Evolutionary conservation across 2,113 vertebrate species (phyloP).

Genomic region (Lophura nycthemera): DNA sequence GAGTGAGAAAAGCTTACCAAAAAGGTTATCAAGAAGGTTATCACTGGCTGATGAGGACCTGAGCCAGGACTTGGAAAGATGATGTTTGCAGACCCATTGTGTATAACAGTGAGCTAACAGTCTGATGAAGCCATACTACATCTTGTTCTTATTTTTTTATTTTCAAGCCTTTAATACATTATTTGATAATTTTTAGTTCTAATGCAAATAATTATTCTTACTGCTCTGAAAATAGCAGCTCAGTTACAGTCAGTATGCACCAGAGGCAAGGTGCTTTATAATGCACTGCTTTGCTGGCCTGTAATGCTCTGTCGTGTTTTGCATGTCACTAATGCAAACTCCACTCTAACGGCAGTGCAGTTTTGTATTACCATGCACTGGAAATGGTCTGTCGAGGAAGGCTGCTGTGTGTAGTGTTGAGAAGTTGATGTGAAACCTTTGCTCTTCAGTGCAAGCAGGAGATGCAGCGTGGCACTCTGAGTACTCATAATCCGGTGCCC

Average conservation of each 20-base stretch:
- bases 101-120: rapidly evolving
- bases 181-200: not conserved
- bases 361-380: not conserved
- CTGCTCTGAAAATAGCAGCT: slow-evolving; percentile 38
- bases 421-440: not conserved
- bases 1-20: not conserved
- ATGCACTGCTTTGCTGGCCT: not conserved
- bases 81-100: rapidly evolving
- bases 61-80: not conserved
- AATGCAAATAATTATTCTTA: slow-evolving; percentile 7
- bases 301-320: rapidly evolving
- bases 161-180: not conserved
- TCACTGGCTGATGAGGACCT: not conserved
- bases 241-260: not conserved
- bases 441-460: not conserved
- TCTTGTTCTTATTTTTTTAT: not conserved
- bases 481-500: not conserved
- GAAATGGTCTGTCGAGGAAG: not conserved
- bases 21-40: not conserved
- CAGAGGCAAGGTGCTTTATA: not conserved
- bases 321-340: not conserved
- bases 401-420: not conserved
- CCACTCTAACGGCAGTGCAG: not conserved
- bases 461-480: not conserved
- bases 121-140: not conserved